Conservation (phyloP, 2,888 invertebrate species). For the Bembecia ichneumoniformis region DNA sequence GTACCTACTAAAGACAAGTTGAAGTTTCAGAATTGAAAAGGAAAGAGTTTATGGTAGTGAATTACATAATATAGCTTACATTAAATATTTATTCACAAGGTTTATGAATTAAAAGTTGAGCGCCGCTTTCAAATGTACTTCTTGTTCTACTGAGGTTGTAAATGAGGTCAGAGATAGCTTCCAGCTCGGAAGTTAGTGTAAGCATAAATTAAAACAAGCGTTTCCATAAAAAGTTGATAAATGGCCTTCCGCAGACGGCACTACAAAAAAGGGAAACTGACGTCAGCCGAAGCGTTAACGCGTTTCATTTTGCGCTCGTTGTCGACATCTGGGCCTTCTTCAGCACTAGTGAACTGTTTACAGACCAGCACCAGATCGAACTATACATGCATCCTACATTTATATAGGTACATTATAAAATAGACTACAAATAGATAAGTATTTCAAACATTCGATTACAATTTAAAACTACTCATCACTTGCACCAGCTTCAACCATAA, state of each 20-base stretch:
- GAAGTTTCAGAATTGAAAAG: too few species aligned
- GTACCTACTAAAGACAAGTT: too few species aligned
- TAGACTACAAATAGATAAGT: too few species aligned
- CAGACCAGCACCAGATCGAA: constrained; percentile 12
- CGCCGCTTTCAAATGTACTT: constrained; percentile 27
- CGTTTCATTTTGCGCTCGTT: constrained; percentile 61
- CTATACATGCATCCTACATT: too few species aligned
- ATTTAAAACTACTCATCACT: too few species aligned
- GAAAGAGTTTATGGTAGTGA: too few species aligned
- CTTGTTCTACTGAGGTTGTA: constrained; percentile 44
- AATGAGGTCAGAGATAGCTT: constrained; percentile 63
- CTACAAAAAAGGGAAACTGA: constrained; percentile 58
- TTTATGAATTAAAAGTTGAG: constrained; percentile 12
- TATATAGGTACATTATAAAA: too few species aligned
- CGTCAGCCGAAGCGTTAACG: constrained; percentile 60
- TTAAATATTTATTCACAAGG: too few species aligned
- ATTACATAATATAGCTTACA: too few species aligned
- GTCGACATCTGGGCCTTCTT: constrained; percentile 58
- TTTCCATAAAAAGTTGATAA: constrained; percentile 70
- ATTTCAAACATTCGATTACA: too few species aligned
- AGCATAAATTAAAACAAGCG: constrained; percentile 70
- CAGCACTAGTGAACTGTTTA: constrained; percentile 32
- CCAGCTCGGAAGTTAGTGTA: constrained; percentile 55
- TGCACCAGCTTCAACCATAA: too few species aligned
- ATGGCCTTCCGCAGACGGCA: constrained; percentile 59